Percentiles rank a stretch among this genome's conserved stretches.
Conservation (phyloP, 2,113 vertebrate genomes). For the Lathamus discolor region DNA sequence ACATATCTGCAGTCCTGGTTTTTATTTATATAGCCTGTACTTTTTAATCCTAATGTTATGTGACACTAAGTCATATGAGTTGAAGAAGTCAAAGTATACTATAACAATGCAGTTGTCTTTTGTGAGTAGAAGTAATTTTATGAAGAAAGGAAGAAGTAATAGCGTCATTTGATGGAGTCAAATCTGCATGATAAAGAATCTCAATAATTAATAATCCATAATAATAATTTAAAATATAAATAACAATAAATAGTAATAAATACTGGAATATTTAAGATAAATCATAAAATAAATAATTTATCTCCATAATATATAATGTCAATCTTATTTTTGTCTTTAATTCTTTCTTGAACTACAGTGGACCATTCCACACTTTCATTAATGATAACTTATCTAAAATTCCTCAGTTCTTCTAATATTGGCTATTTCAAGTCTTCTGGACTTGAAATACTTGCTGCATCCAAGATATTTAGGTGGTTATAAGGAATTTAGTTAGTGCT, state of each 20-base stretch:
- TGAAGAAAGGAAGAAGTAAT: not conserved
- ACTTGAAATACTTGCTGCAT: not conserved
- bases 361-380: not conserved
- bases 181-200: not conserved
- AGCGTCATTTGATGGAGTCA: not conserved
- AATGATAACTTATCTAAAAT: not conserved
- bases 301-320: not conserved
- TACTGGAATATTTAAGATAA: no score
- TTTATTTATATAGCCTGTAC: not conserved
- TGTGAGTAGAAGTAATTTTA: not conserved
- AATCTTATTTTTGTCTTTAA: not conserved
- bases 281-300: no score
- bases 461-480: constrained; percentile 12
- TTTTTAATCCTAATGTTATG: not conserved
- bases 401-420: not conserved
- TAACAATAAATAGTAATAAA: no score
- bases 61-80: not conserved
- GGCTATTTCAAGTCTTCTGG: not conserved
- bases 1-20: not conserved
- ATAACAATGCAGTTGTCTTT: not conserved
- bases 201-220: no score
- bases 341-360: not conserved
- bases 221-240: no score
- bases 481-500: not conserved
- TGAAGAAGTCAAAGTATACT: not conserved